Evolutionary conservation across 2,888 invertebrate species (phyloP).

Genomic region (Diogma glabrata): DNA sequence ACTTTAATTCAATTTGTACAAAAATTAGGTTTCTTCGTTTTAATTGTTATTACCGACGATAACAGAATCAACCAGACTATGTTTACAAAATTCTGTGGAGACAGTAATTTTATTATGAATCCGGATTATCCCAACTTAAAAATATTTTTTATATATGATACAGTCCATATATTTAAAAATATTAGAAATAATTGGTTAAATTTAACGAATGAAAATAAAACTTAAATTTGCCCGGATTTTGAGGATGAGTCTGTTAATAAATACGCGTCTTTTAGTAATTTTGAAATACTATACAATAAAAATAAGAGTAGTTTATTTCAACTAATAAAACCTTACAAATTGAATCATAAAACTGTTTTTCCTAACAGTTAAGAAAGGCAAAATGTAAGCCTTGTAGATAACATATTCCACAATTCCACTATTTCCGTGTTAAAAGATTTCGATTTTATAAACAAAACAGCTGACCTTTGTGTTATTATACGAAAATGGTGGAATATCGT

Average conservation of each 20-base stretch:
- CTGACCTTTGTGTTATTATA: background rate
- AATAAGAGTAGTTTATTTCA: too few species aligned
- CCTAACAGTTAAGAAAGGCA: background rate
- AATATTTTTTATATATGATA: background rate
- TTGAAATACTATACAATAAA: too few species aligned
- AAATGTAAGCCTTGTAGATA: background rate
- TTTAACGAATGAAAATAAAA: background rate
- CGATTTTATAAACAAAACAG: background rate
- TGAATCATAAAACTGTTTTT: background rate
- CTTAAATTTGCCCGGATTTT: background rate
- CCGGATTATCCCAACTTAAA: background rate
- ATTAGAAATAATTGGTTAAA: background rate
- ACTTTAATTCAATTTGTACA: background rate
- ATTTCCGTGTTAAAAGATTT: background rate
- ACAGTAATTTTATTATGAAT: background rate
- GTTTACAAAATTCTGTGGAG: background rate
- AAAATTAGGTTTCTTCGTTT: background rate
- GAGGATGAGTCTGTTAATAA: background rate
- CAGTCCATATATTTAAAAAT: background rate
- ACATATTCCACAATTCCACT: background rate
- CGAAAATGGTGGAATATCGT: constrained; percentile 2
- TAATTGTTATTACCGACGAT: background rate
- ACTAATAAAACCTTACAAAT: background rate
- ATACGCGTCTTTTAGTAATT: too few species aligned
- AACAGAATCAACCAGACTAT: background rate